phyloP scores from a whole-genome alignment of 2,113 vertebrate species.

The Tupaia tana region DNA sequence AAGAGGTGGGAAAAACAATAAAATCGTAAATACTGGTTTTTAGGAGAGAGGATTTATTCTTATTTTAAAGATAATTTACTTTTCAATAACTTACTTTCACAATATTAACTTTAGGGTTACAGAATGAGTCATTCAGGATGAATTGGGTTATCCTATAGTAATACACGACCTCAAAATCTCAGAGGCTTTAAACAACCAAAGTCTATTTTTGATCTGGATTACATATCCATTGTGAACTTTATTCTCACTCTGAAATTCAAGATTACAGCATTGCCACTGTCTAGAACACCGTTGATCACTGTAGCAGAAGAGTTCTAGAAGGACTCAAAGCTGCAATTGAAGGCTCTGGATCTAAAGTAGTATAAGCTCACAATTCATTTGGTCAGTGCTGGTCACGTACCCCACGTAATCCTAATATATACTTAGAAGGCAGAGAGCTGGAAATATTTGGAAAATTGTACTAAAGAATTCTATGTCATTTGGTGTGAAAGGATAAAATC shows the following conservation, averaged over 20 bases:
- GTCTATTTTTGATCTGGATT: neutral
- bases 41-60: neutral
- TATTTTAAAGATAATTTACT: conserved; percentile 46
- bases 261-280: neutral
- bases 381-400: neutral
- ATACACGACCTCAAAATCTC: neutral
- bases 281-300: neutral
- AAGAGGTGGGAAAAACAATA: neutral
- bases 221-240: neutral
- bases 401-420: neutral
- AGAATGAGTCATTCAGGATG: neutral
- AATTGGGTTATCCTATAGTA: neutral
- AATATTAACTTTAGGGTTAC: neutral
- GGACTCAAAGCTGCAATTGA: neutral
- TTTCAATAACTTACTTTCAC: conserved; percentile 33
- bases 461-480: neutral
- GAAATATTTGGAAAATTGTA: neutral
- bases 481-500: neutral
- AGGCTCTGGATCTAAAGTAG: neutral
- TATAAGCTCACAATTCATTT: neutral
- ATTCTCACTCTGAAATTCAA: neutral
- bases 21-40: neutral
- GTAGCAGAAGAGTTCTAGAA: neutral
- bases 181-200: neutral
- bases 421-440: neutral